A percentile compares a stretch with the other conserved stretches of the same genome.
Evolutionary conservation across 2,888 invertebrate genomes (phyloP).

Genomic region (Scaptomyza reducta): DNA sequence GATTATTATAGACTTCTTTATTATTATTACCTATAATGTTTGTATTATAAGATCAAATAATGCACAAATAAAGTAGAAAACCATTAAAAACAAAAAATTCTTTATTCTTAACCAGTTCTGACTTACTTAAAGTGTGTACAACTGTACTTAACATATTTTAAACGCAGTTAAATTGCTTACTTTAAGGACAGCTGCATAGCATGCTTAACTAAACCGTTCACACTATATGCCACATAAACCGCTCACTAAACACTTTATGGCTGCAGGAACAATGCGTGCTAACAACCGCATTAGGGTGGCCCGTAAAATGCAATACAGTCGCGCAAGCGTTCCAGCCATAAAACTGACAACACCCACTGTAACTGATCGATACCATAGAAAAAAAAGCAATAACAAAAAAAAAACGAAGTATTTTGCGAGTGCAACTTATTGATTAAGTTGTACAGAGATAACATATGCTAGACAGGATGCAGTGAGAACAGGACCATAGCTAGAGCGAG

Average conservation of each 20-base stretch:
- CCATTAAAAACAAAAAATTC: too few relatives aligned
- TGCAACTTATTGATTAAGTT: slow-evolving; percentile 72
- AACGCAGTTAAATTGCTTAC: background rate
- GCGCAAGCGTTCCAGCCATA: slow-evolving; percentile 40
- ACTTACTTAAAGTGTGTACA: background rate
- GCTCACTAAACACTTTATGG: slow-evolving; percentile 51
- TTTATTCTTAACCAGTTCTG: background rate
- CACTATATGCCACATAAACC: slow-evolving; percentile 40
- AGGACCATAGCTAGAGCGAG: slow-evolving; percentile 23
- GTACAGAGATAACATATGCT: slow-evolving; percentile 47
- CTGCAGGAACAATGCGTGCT: slow-evolving; percentile 31
- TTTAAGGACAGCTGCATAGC: slow-evolving; percentile 41
- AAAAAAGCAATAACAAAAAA: slow-evolving; percentile 2
- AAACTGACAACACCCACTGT: slow-evolving; percentile 66
- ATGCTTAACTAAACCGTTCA: slow-evolving; percentile 36
- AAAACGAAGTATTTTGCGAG: slow-evolving; percentile 1
- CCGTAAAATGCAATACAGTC: slow-evolving; percentile 40
- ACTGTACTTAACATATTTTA: background rate
- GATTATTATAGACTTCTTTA: too few relatives aligned
- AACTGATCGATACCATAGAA: slow-evolving; percentile 60
- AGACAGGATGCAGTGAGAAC: slow-evolving; percentile 41
- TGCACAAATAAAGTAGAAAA: too few relatives aligned
- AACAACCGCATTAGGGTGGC: slow-evolving; percentile 54
- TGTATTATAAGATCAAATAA: too few relatives aligned
- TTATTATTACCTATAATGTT: too few relatives aligned